A percentile compares a stretch with the other conserved stretches of the same genome.
phyloP scores from a whole-genome alignment of 2,113 vertebrate species.

The Etheostoma cragini region DNA sequence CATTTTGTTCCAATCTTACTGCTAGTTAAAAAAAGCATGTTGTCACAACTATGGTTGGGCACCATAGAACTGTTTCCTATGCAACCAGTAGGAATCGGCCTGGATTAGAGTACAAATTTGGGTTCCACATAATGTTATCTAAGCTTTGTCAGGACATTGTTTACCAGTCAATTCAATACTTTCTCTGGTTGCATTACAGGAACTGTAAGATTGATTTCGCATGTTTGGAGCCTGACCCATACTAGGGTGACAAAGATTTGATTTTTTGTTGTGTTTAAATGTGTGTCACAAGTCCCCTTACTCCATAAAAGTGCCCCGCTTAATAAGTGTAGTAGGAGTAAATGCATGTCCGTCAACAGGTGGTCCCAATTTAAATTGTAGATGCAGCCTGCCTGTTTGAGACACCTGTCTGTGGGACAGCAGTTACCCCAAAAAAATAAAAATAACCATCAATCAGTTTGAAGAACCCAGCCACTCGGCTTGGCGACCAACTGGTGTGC shows the following conservation, averaged over 20 bases:
- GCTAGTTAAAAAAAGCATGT: not conserved
- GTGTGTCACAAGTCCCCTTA: not conserved
- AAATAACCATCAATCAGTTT: conserved; percentile 38
- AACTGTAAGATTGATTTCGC: not conserved
- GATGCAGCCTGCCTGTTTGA: conserved; percentile 13
- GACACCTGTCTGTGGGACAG: conserved; percentile 49
- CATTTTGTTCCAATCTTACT: not conserved
- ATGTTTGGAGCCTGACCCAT: not conserved
- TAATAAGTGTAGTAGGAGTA: not conserved
- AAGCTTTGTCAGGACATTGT: not conserved
- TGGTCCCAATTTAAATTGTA: conserved; percentile 12
- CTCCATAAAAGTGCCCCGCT: not conserved
- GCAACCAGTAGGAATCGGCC: no score
- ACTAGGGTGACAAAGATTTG: not conserved
- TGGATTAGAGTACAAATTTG: no score
- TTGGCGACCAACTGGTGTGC: conserved; percentile 46
- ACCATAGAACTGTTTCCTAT: no score
- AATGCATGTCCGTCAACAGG: conserved; percentile 6
- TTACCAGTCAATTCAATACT: not conserved
- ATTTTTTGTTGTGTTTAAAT: not conserved
- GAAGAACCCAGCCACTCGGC: conserved; percentile 19
- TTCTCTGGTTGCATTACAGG: not conserved
- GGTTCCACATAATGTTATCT: no score
- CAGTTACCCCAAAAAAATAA: conserved; percentile 18
- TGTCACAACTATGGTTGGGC: not conserved